Percentiles rank a stretch among this genome's conserved stretches.
These are phyloP conservation scores for Drosophila neocordata DNA, from an alignment of 1,140 invertebrate species.

Conservation along the genomic window DNA sequence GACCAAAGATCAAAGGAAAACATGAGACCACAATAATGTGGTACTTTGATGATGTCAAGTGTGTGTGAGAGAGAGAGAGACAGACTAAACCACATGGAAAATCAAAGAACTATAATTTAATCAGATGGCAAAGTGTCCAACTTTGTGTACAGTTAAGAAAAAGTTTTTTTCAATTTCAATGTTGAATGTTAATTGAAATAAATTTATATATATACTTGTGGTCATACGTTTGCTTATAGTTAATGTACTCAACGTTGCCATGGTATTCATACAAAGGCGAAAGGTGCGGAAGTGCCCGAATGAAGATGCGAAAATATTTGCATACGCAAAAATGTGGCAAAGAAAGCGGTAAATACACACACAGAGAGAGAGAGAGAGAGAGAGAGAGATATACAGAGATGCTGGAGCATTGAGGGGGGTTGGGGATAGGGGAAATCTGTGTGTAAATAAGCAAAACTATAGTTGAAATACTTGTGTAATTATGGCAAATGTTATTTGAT, in stretches of 20 bases:
- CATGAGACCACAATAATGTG: too few species aligned
- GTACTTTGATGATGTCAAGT: too few species aligned
- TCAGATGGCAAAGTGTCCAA: too few species aligned
- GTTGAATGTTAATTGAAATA: too few species aligned
- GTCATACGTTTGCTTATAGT: not conserved
- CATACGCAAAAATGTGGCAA: constrained; percentile 52
- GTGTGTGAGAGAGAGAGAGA: too few species aligned
- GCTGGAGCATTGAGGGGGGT: not conserved
- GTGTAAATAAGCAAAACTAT: constrained; percentile 53
- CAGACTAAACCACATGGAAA: too few species aligned
- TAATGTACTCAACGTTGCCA: not conserved
- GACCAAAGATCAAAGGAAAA: too few species aligned
- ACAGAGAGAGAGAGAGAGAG: too few species aligned
- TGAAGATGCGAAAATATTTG: constrained; percentile 56
- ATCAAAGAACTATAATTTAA: too few species aligned
- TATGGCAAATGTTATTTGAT: constrained; percentile 61
- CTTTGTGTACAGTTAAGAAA: too few species aligned
- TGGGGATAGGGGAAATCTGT: not conserved
- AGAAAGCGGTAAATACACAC: constrained; percentile 20
- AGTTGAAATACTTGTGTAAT: constrained; percentile 61
- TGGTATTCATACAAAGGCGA: constrained; percentile 19
- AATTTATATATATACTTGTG: not conserved
- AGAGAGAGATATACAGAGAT: too few species aligned
- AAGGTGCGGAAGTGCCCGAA: constrained; percentile 56
- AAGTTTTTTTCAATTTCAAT: too few species aligned